Percentiles rank a stretch among this genome's conserved stretches.
phyloP scores from a whole-genome alignment of 2,113 vertebrate species.

The Ptyas mucosa region DNA sequence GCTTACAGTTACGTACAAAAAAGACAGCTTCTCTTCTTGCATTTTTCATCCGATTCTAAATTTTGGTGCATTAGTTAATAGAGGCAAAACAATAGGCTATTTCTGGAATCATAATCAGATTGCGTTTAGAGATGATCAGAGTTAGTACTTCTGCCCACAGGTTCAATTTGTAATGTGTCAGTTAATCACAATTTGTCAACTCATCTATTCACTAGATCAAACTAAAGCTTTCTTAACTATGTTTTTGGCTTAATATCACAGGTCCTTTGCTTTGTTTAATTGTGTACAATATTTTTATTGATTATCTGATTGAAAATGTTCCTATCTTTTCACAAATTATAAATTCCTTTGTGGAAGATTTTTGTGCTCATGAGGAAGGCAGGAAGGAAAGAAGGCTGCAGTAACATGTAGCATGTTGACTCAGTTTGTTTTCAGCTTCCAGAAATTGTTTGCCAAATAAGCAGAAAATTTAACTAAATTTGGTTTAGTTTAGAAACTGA shows the following conservation, averaged over 20 bases:
- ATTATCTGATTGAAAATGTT: background rate
- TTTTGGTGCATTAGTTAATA: background rate
- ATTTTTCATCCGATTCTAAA: background rate
- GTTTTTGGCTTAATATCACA: background rate
- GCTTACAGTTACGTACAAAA: background rate
- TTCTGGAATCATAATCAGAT: background rate
- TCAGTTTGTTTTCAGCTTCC: background rate
- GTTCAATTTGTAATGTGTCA: background rate
- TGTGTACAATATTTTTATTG: background rate
- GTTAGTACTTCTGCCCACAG: background rate
- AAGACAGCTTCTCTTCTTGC: background rate
- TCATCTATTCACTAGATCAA: background rate
- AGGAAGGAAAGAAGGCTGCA: background rate
- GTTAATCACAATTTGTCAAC: background rate
- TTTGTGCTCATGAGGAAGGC: background rate
- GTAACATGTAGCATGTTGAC: background rate
- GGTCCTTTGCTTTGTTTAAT: background rate
- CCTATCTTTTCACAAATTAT: background rate
- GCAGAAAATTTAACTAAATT: background rate
- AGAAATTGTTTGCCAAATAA: background rate
- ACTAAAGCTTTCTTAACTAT: background rate
- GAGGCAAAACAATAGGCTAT: background rate
- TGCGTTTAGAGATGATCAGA: background rate
- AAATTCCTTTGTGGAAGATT: background rate
- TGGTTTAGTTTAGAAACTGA: background rate